Base-by-base conservation (phyloP, 2,113 vertebrate species). In the Apistogramma diplotaenia region DNA sequence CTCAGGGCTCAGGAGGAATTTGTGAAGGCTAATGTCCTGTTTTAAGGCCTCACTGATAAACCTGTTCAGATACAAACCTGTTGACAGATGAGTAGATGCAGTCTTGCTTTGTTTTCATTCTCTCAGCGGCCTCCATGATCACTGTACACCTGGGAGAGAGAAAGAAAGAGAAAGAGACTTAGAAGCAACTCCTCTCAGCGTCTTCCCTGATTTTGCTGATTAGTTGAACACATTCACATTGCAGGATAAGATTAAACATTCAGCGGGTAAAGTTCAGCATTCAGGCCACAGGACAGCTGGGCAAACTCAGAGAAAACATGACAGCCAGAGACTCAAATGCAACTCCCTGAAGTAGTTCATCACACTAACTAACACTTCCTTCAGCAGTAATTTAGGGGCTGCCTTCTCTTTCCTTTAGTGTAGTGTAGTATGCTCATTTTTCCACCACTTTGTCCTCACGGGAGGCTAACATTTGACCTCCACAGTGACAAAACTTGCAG, bases 61-160 rank as follows among this genome's bases (percentile, higher is more conserved):
- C 15, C 55, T 11, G 1, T 4, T 31, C 16, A 54, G 11, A 51
- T 76, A 81, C 95, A 91, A 86, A 97, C 96, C 94, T 96, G 93
- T 93, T 89, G 87, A 83, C 54, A 51, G 86, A 62, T 76, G 85
- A 91, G 93, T 89, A 93, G 92, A 93, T 87, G 83, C 71, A 87
- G 89, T 85, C 91, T 81, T 90, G 75, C 85, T 84, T 91, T 29
- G 93, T 88, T 84, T 94, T 96, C 96, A 97, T 96, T 84, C 83
- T 95, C 94, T 96, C 92, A 96, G 91, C 84, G 90, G 81, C 46
- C 40, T 79, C 89, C 93, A 88, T 94, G 78, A 84, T 91, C 85
- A 82, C 86, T 67, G 89, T 43, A 88, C 86, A 92, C 94, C 96
- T 97, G 86, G 5, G 37, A 85, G 37, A 78, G 21, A 74, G 3